A percentile compares a stretch with the other conserved stretches of the same genome.
Evolutionary conservation across 2,797 vertebrate species (phyloP).

Genomic region (Agapornis canus): DNA sequence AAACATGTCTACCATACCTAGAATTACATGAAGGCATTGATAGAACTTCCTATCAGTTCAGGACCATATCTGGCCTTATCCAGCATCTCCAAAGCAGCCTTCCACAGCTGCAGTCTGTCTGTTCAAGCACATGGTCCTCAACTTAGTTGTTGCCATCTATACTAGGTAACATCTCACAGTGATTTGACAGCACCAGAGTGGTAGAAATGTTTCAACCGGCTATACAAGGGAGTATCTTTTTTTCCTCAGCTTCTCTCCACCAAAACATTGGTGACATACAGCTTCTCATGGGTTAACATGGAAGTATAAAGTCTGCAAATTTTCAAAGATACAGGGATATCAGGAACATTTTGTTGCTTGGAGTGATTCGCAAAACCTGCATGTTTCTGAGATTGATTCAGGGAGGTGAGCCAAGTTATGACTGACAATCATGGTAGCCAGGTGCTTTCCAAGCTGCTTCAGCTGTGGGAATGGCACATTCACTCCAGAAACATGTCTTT

Average conservation of each 20-base stretch:
- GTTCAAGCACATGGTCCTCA: not conserved
- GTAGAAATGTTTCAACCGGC: not conserved
- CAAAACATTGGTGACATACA: not conserved
- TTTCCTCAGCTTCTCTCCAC: not conserved
- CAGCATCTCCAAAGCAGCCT: not conserved
- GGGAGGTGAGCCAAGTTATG: not conserved
- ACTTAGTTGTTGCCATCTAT: not conserved
- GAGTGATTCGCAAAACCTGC: not conserved
- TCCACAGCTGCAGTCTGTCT: not conserved
- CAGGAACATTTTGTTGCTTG: not conserved
- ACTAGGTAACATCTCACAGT: not conserved
- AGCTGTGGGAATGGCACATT: not conserved
- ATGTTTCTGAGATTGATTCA: not conserved
- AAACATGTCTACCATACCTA: not conserved
- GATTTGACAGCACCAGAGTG: not conserved
- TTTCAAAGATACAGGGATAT: not conserved
- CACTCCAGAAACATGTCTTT: not conserved
- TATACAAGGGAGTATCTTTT: not conserved
- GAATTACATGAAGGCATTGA: not conserved
- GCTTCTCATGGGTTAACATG: not conserved
- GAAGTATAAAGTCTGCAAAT: not conserved
- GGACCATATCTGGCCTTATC: not conserved
- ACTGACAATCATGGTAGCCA: not conserved
- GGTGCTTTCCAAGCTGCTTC: conserved; percentile 12
- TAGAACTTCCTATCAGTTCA: not conserved